Conservation (phyloP, 2,113 vertebrate genomes). For the Chaenocephalus aceratus region DNA sequence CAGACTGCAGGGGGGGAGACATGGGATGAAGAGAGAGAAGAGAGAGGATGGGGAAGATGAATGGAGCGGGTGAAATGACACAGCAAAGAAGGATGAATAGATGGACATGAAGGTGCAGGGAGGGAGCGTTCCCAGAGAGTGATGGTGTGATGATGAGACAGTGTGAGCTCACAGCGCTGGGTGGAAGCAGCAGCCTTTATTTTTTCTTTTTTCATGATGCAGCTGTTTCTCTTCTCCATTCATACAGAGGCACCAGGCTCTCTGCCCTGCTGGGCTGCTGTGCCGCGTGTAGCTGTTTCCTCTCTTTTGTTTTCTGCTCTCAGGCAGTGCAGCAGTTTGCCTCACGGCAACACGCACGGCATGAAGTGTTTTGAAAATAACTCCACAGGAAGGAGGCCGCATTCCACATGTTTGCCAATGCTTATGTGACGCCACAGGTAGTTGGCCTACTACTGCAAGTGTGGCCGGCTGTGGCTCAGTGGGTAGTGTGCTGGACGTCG, state of each 20-base stretch:
- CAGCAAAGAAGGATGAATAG: background rate
- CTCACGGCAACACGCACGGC: constrained; percentile 3
- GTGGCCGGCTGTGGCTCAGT: too few relatives aligned
- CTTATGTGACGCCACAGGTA: background rate
- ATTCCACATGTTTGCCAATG: background rate
- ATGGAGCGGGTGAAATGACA: background rate
- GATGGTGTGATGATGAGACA: background rate
- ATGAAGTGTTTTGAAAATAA: constrained; percentile 1
- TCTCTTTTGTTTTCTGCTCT: constrained; percentile 46
- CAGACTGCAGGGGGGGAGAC: background rate
- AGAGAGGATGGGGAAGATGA: background rate
- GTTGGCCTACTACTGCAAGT: too few relatives aligned
- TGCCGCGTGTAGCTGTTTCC: constrained; percentile 28
- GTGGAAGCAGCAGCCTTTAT: constrained; percentile 65
- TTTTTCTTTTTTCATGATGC: constrained; percentile 90
- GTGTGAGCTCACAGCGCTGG: background rate
- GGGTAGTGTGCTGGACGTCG: too few relatives aligned
- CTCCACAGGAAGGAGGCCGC: background rate
- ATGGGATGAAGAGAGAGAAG: background rate
- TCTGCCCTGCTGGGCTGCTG: constrained; percentile 28
- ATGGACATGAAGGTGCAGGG: constrained; percentile 1
- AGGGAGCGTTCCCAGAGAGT: background rate
- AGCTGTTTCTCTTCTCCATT: constrained; percentile 61
- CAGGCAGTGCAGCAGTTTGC: background rate
- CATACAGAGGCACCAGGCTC: constrained; percentile 19